A percentile compares a stretch with the other conserved stretches of the same genome.
These are phyloP conservation scores for Exocentrus adspersus DNA, from an alignment of 2,888 invertebrate genomes.

Conservation along the genomic window DNA sequence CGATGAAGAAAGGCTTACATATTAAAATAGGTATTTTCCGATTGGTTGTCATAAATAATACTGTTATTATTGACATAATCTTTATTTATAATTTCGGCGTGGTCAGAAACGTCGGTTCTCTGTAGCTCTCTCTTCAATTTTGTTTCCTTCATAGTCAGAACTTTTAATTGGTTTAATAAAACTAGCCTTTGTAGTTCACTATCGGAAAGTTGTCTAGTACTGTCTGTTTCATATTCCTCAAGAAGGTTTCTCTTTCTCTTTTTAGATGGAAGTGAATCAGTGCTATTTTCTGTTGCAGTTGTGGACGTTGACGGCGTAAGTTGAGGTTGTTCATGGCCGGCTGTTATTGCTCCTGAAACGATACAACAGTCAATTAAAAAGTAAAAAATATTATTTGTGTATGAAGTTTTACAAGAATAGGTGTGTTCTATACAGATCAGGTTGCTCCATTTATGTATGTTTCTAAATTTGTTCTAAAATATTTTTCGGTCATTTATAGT, in stretches of 20 bases:
- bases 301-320: conserved; percentile 1
- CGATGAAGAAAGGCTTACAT: no score
- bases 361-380: background rate
- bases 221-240: conserved; percentile 14
- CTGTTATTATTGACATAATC: background rate
- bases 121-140: background rate
- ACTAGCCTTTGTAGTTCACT: conserved; percentile 5
- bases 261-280: background rate
- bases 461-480: no score
- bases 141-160: background rate
- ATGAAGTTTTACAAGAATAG: background rate
- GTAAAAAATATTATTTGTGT: conserved; percentile 6
- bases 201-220: conserved; percentile 1
- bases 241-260: conserved; percentile 3
- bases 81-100: background rate
- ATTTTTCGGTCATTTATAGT: no score
- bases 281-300: background rate
- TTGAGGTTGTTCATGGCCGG: background rate
- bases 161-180: conserved; percentile 3
- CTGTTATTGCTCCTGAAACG: conserved; percentile 12
- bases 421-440: no score
- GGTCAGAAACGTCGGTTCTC: background rate
- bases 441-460: no score
- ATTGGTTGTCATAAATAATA: background rate
- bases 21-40: no score